These are phyloP conservation scores for Peromyscus attwateri DNA, from an alignment of 2,797 vertebrate genomes.

Conservation along the genomic window DNA sequence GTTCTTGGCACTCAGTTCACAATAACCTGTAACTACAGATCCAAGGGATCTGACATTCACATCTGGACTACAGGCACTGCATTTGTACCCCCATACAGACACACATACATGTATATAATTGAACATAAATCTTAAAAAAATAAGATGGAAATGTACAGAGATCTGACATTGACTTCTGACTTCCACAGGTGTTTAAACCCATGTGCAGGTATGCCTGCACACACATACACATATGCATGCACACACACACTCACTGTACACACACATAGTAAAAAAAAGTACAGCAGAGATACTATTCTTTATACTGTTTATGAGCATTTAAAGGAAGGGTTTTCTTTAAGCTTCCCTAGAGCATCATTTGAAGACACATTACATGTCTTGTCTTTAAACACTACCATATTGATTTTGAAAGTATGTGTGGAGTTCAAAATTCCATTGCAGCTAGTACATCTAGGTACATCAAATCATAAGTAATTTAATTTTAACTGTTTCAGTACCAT, in stretches of 20 bases:
- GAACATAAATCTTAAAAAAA: neutral
- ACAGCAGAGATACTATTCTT: neutral
- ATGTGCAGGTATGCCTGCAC: neutral
- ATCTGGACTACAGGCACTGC: neutral
- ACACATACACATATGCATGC: neutral
- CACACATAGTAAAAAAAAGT: neutral
- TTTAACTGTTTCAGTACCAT: neutral
- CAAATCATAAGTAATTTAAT: neutral
- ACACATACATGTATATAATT: neutral
- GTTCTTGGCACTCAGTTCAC: neutral
- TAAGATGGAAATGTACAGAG: neutral
- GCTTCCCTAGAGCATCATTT: neutral
- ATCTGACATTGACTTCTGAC: neutral
- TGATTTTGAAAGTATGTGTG: slow-evolving; percentile 3
- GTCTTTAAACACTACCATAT: neutral
- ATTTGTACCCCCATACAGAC: neutral
- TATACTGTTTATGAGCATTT: neutral
- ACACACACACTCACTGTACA: neutral
- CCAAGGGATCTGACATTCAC: neutral
- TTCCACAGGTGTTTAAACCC: neutral
- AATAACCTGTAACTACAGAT: neutral
- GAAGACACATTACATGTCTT: neutral
- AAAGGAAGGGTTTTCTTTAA: neutral
- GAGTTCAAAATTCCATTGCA: slow-evolving; percentile 2
- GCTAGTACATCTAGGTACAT: neutral